phyloP scores from a whole-genome alignment of 2,797 vertebrate genomes.

The Nyctalus aviator region DNA sequence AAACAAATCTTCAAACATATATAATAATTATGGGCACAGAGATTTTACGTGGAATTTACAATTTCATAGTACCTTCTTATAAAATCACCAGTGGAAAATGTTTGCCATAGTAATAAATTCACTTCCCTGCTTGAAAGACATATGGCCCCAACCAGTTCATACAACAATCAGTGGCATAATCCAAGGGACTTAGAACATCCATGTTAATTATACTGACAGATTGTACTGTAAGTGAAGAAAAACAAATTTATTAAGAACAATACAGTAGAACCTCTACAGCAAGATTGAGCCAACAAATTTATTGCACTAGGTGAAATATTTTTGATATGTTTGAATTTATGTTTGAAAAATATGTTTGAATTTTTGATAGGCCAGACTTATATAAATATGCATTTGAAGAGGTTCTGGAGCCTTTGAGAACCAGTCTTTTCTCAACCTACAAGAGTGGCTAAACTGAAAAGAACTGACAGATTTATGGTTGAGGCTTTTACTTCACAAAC shows the following conservation, averaged over 20 bases:
- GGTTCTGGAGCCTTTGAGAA: slow-evolving; percentile 40
- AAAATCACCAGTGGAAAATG: slow-evolving; percentile 49
- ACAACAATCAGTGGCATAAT: slow-evolving; percentile 3
- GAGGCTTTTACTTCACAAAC: slow-evolving; percentile 60
- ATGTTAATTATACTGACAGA: slow-evolving; percentile 17
- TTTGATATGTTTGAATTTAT: slow-evolving; percentile 16
- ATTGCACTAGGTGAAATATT: slow-evolving; percentile 37
- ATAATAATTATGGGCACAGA: slow-evolving; percentile 18
- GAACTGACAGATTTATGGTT: slow-evolving; percentile 47
- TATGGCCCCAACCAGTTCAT: neutral
- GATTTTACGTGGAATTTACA: slow-evolving; percentile 34
- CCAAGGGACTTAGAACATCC: slow-evolving; percentile 1
- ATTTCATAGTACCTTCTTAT: neutral
- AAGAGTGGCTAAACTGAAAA: slow-evolving; percentile 4
- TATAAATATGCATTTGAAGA: slow-evolving; percentile 55
- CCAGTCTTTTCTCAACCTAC: slow-evolving; percentile 32
- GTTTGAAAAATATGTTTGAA: slow-evolving; percentile 39
- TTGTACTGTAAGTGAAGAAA: slow-evolving; percentile 28
- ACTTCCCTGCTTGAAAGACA: neutral
- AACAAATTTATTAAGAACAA: slow-evolving; percentile 16
- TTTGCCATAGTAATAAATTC: slow-evolving; percentile 21
- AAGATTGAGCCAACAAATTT: neutral
- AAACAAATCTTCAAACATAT: neutral
- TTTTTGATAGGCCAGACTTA: slow-evolving; percentile 31
- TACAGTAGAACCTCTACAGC: neutral